Evolutionary conservation across 1,140 invertebrate genomes (phyloP).

Genomic region (Drosophila athabasca): DNA sequence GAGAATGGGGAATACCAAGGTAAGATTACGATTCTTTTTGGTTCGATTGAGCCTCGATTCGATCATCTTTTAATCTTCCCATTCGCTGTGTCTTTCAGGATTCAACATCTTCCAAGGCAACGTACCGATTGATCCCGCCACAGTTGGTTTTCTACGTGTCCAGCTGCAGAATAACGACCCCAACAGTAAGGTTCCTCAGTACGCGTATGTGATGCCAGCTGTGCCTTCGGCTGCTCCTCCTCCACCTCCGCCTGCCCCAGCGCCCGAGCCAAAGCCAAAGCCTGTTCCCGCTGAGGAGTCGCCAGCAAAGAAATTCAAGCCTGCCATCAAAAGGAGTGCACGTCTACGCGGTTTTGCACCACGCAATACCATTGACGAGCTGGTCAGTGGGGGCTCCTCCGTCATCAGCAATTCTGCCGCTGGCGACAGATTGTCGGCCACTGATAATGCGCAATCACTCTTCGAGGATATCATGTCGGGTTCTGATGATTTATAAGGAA

Average conservation of each 20-base stretch:
- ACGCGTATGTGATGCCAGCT: slow-evolving; percentile 44
- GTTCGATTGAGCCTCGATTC: not conserved
- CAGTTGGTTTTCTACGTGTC: slow-evolving; percentile 30
- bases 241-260: not conserved
- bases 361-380: slow-evolving; percentile 45
- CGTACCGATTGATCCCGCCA: slow-evolving; percentile 48
- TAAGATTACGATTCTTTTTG: slow-evolving; percentile 9
- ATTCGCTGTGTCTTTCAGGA: slow-evolving; percentile 23
- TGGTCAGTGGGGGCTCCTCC: slow-evolving; percentile 46
- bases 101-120: slow-evolving; percentile 57
- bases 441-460: slow-evolving; percentile 48
- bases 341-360: slow-evolving; percentile 23
- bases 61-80: not conserved
- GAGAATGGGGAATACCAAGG: slow-evolving; percentile 70
- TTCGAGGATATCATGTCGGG: slow-evolving; percentile 69
- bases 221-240: not conserved
- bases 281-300: not conserved
- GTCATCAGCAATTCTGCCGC: slow-evolving; percentile 35
- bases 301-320: slow-evolving; percentile 48
- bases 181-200: slow-evolving; percentile 29
- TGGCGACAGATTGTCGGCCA: slow-evolving; percentile 45
- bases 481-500: slow-evolving; percentile 51
- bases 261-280: not conserved
- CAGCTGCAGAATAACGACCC: slow-evolving; percentile 40
- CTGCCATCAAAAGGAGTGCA: slow-evolving; percentile 4